These are phyloP conservation scores for Drosophila prosaltans DNA, from an alignment of 1,140 invertebrate species.

Conservation along the genomic window DNA sequence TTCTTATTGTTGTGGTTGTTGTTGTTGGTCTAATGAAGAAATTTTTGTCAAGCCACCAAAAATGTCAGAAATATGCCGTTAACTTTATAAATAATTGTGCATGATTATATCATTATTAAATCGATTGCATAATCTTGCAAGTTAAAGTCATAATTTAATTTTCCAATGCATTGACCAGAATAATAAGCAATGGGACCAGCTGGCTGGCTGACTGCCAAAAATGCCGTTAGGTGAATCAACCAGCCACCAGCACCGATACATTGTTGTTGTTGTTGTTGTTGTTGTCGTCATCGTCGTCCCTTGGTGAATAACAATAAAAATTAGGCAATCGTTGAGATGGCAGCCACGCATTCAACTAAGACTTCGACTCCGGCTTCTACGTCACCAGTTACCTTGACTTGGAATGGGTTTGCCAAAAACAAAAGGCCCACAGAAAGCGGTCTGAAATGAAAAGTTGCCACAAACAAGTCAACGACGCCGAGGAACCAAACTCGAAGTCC, in stretches of 20 bases:
- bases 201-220: slow-evolving; percentile 12
- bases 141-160: slow-evolving; percentile 71
- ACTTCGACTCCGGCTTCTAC: slow-evolving; percentile 26
- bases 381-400: slow-evolving; percentile 80
- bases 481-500: neutral
- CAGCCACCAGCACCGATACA: neutral
- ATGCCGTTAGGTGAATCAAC: slow-evolving; percentile 65
- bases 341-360: slow-evolving; percentile 25
- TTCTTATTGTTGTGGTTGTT: slow-evolving; percentile 6
- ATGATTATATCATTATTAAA: slow-evolving; percentile 66
- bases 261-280: slow-evolving; percentile 41
- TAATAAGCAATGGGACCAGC: slow-evolving; percentile 54
- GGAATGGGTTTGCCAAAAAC: slow-evolving; percentile 53
- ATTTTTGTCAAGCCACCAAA: slow-evolving; percentile 17
- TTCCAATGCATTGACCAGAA: slow-evolving; percentile 78
- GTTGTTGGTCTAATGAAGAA: slow-evolving; percentile 17
- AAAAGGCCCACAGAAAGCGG: slow-evolving; percentile 67
- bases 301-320: slow-evolving; percentile 77
- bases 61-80: slow-evolving; percentile 23
- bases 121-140: slow-evolving; percentile 59
- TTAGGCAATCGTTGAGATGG: slow-evolving; percentile 73
- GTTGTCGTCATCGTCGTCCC: slow-evolving; percentile 52
- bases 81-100: slow-evolving; percentile 28
- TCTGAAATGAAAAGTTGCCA: slow-evolving; percentile 78
- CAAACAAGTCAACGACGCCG: slow-evolving; percentile 14